These are phyloP conservation scores for Neotoxoptera formosana DNA, from an alignment of 1,140 invertebrate genomes.

Conservation along the genomic window DNA sequence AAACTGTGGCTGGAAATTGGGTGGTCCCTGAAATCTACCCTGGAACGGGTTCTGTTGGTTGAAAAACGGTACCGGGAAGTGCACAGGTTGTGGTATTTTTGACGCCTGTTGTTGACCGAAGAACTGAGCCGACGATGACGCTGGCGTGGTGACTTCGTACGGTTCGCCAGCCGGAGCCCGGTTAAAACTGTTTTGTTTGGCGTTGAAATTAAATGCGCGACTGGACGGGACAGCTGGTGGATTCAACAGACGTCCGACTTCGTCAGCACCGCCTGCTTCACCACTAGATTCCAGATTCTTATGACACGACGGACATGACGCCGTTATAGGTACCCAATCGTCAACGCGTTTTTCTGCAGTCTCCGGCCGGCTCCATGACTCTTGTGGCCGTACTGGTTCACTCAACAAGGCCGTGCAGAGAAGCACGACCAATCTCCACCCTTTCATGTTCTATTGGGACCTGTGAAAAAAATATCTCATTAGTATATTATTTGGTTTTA, in stretches of 20 bases:
- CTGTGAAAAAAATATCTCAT: not conserved
- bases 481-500: not conserved
- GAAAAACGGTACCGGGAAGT: slow-evolving; percentile 48
- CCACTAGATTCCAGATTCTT: slow-evolving; percentile 31
- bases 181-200: slow-evolving; percentile 22
- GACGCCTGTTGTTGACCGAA: not conserved
- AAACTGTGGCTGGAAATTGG: slow-evolving; percentile 43
- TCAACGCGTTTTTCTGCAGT: slow-evolving; percentile 49
- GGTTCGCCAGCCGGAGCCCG: slow-evolving; percentile 32
- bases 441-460: slow-evolving; percentile 22
- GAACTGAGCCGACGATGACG: not conserved
- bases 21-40: slow-evolving; percentile 9
- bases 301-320: not conserved
- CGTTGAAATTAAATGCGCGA: slow-evolving; percentile 17
- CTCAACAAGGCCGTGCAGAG: slow-evolving; percentile 44
- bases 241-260: slow-evolving; percentile 58
- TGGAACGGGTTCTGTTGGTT: slow-evolving; percentile 39
- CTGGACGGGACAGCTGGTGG: slow-evolving; percentile 43
- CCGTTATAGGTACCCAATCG: slow-evolving; percentile 58
- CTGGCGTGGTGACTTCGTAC: slow-evolving; percentile 13
- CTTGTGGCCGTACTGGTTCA: not conserved
- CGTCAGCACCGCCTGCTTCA: slow-evolving; percentile 1
- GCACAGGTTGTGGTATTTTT: slow-evolving; percentile 54
- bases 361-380: slow-evolving; percentile 49
- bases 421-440: slow-evolving; percentile 51